Base-by-base conservation (phyloP, 1,140 invertebrate species). In the Mylabris phalerata region DNA sequence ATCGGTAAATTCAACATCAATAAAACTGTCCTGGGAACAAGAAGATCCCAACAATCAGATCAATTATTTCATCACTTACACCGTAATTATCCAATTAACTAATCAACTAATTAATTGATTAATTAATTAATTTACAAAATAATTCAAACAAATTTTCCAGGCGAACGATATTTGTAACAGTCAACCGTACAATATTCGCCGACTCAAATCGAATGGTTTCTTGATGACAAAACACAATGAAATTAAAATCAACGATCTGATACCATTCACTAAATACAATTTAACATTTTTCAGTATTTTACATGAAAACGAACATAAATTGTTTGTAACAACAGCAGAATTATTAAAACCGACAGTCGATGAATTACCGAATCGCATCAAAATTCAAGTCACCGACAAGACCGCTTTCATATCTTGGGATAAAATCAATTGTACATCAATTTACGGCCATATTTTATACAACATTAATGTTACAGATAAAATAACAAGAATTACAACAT, bases 1-100 rank as follows among this genome's bases (percentile, higher is more conserved):
- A 26, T 24, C 19, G 11, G 44, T 39, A n/a, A 67, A 63, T 44
- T 54, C 56, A 1, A 62, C 61, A 3, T 59, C 61, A n/a, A 66
- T 69, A 11, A 62, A 52, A 39, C 45, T 69, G 24, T 59, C 32
- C 5, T 69, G 67, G 67, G 39, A 19, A 1, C 52, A 61, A 25
- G 63, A 67, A 49, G 65, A 69, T 50, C 49, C 55, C 9, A 48
- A 60, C 7, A 59, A 64, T 44, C 54, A 60, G 45, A 51, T 69
- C 7, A 65, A 51, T 43, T 69, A 69, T 59, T 69, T 69, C 42
- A 57, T 69, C 38, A 60, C 47, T 19, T 69, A 69, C 57, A 51
- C 67, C 55, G 67, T 68, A 32, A 32, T 32, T 32, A 5, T 3
- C 32, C 32, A 5, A 7, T 32, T 32, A 50, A 25, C 1, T 25